Percentiles rank a stretch among this genome's conserved stretches.
phyloP scores from a whole-genome alignment of 2,797 vertebrate genomes.

The Phrynocephalus guinanensis region DNA sequence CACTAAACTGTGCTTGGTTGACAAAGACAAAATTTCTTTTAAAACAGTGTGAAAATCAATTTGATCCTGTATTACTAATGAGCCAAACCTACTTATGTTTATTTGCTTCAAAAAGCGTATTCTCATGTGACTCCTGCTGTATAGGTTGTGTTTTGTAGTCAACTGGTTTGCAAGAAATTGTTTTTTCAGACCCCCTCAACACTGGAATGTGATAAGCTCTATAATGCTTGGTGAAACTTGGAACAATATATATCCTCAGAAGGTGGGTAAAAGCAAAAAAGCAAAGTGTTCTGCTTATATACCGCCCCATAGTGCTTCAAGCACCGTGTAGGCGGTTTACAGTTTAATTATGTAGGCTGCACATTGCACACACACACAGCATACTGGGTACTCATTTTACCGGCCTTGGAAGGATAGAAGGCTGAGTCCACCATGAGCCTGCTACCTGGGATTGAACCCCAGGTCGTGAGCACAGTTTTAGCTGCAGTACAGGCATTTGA shows the following conservation, averaged over 20 bases:
- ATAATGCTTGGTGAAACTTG: neutral
- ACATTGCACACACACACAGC: too few relatives aligned
- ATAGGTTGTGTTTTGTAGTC: neutral
- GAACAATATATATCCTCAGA: neutral
- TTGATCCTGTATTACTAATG: neutral
- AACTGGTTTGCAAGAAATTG: neutral
- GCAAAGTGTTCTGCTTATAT: too few relatives aligned
- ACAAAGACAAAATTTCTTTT: slow-evolving; percentile 20
- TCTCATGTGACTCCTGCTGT: neutral
- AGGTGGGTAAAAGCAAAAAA: neutral
- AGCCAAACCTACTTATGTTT: neutral
- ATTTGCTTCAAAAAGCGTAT: neutral
- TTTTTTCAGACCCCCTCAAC: neutral
- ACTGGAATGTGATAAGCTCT: neutral
- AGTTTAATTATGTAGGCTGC: too few relatives aligned
- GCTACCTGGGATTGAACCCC: too few relatives aligned
- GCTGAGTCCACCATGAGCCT: too few relatives aligned
- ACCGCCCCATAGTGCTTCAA: too few relatives aligned
- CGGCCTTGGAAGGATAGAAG: too few relatives aligned
- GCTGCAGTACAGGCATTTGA: too few relatives aligned
- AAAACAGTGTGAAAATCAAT: neutral
- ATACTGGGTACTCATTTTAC: too few relatives aligned
- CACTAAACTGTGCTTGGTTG: slow-evolving; percentile 10
- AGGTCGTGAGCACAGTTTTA: too few relatives aligned
- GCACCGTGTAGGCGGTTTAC: too few relatives aligned